Conservation (phyloP, 92 coral and sea anemone species). For the Actinostola sp. region DNA sequence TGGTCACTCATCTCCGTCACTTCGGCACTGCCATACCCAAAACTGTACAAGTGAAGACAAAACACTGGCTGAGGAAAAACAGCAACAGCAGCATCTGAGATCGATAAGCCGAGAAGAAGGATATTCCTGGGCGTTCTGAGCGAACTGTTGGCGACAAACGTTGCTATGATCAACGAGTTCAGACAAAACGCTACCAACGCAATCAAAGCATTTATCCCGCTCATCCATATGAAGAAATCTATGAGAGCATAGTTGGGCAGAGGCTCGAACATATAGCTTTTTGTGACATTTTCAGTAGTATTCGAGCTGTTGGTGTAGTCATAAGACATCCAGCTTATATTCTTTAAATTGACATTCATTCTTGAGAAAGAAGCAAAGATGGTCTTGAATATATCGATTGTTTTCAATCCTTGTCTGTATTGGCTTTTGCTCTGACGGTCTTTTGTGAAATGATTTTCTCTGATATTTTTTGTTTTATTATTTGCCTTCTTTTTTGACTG, state of each 20-base stretch:
- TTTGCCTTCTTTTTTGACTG: too few species aligned
- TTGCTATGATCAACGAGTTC: constrained; percentile 37
- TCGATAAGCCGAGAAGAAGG: constrained; percentile 44
- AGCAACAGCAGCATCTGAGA: constrained; percentile 3
- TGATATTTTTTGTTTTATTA: too few species aligned
- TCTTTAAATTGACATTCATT: too few species aligned
- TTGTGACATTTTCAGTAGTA: too few species aligned
- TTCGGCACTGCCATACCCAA: not conserved
- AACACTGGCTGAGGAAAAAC: constrained; percentile 2
- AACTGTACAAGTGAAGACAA: constrained; percentile 6
- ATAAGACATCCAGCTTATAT: too few species aligned
- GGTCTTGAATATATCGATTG: too few species aligned
- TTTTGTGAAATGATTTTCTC: too few species aligned
- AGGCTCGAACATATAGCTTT: not conserved
- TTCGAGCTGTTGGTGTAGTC: too few species aligned
- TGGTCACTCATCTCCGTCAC: not conserved
- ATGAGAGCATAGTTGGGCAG: not conserved
- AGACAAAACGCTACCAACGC: constrained; percentile 14
- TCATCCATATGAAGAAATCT: not conserved
- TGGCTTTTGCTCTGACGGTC: too few species aligned
- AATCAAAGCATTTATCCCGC: constrained; percentile 22
- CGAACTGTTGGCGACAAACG: constrained; percentile 41
- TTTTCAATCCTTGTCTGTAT: too few species aligned
- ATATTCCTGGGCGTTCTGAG: constrained; percentile 46
- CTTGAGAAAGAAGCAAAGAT: too few species aligned